phyloP scores from a whole-genome alignment of 2,113 vertebrate species.

The Pelobates fuscus region DNA sequence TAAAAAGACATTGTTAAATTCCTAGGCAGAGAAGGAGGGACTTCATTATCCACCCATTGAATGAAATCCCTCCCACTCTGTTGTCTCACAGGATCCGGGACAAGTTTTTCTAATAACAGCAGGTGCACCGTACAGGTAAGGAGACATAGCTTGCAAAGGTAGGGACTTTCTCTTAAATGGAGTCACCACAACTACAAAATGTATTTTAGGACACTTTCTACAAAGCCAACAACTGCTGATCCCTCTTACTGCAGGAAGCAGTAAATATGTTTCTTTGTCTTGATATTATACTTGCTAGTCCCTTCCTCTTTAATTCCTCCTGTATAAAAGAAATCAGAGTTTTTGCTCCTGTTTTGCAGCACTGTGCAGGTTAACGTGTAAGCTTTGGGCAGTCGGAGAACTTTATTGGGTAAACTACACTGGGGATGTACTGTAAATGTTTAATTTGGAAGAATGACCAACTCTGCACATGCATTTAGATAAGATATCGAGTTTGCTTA shows the following conservation, averaged over 20 bases:
- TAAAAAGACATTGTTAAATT: neutral
- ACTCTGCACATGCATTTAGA: neutral
- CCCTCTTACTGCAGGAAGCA: neutral
- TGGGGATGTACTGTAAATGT: no score
- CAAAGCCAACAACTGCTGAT: neutral
- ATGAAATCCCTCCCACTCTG: neutral
- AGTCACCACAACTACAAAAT: neutral
- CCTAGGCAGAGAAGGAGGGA: conserved; percentile 13
- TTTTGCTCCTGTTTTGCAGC: no score
- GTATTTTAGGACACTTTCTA: neutral
- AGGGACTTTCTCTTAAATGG: no score
- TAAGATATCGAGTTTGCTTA: neutral
- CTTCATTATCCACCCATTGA: neutral
- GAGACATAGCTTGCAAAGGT: no score
- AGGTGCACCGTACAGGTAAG: conserved; percentile 39
- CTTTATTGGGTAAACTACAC: no score
- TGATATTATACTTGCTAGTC: no score
- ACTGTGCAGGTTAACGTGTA: no score
- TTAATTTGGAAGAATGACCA: neutral
- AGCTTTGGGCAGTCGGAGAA: no score
- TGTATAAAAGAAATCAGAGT: no score
- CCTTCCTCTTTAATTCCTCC: no score
- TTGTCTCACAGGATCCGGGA: conserved; percentile 29
- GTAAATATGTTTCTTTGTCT: no score
- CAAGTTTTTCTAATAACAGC: neutral